Conservation (phyloP, 2,113 vertebrate species). For the Sinocyclocheilus anophthalmus region DNA sequence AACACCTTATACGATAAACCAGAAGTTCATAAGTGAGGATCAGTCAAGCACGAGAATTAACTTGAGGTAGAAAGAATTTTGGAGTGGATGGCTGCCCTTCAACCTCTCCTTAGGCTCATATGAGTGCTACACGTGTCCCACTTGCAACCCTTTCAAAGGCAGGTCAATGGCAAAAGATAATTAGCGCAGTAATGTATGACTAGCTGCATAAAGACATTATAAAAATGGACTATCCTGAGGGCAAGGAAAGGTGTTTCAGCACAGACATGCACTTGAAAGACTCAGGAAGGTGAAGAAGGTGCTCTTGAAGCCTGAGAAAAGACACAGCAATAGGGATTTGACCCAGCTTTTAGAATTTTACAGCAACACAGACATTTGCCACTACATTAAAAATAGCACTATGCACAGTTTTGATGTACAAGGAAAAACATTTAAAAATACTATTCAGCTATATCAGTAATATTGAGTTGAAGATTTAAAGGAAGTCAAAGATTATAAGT, state of each 20-base stretch:
- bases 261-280: conserved; percentile 37
- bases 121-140: conserved; percentile 10
- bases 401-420: not conserved
- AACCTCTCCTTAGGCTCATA: conserved; percentile 28
- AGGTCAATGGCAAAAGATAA: conserved; percentile 55
- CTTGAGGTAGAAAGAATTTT: not conserved
- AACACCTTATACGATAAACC: conserved; percentile 6
- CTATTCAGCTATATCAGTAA: not conserved
- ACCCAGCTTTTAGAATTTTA: not conserved
- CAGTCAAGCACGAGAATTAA: conserved; percentile 22
- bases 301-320: conserved; percentile 3
- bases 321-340: not conserved
- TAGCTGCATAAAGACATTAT: conserved; percentile 30
- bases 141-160: conserved; percentile 41
- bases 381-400: not conserved
- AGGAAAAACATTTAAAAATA: not conserved
- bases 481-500: not conserved
- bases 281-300: not conserved
- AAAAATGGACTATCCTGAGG: conserved; percentile 43
- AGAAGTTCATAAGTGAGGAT: conserved; percentile 3
- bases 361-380: not conserved
- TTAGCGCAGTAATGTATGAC: conserved; percentile 43
- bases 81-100: not conserved
- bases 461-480: not conserved
- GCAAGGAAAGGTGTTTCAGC: conserved; percentile 39